Evolutionary conservation across 1,140 invertebrate genomes (phyloP).

Genomic region (Nephotettix cincticeps): DNA sequence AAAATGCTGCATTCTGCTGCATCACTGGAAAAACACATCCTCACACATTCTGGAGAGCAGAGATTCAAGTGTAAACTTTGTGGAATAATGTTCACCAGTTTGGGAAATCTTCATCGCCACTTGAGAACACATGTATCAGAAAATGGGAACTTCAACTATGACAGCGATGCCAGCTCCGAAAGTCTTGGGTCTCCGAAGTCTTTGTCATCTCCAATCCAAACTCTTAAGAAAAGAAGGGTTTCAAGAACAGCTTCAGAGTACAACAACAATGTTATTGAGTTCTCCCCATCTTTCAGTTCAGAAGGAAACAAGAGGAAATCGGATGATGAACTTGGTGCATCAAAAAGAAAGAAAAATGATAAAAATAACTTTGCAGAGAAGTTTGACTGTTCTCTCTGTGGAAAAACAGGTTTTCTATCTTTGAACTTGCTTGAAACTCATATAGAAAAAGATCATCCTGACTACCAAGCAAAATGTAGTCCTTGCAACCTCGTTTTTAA

Average conservation of each 20-base stretch:
- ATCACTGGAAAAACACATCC: slow-evolving; percentile 71
- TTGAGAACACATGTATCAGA: slow-evolving; percentile 62
- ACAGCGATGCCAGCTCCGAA: slow-evolving; percentile 33
- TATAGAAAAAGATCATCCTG: slow-evolving; percentile 68
- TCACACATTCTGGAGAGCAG: slow-evolving; percentile 71
- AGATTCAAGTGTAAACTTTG: slow-evolving; percentile 78
- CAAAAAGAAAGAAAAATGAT: slow-evolving; percentile 14
- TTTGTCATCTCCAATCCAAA: background rate
- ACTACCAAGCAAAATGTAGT: slow-evolving; percentile 66
- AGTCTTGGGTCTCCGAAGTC: slow-evolving; percentile 20
- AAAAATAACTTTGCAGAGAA: slow-evolving; percentile 13
- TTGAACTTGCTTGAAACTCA: slow-evolving; percentile 62
- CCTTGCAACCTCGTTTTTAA: slow-evolving; percentile 68
- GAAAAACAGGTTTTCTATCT: slow-evolving; percentile 59
- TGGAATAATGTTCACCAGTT: slow-evolving; percentile 82
- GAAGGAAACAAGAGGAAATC: slow-evolving; percentile 6
- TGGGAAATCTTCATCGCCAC: slow-evolving; percentile 86
- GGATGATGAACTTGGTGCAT: slow-evolving; percentile 24
- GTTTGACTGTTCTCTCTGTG: slow-evolving; percentile 59
- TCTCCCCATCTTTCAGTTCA: slow-evolving; percentile 7
- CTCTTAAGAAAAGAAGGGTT: slow-evolving; percentile 36
- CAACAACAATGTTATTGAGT: slow-evolving; percentile 15
- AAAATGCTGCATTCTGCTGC: slow-evolving; percentile 71
- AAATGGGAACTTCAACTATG: slow-evolving; percentile 16
- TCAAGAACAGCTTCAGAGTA: slow-evolving; percentile 38